Base-by-base conservation (phyloP, 2,113 vertebrate genomes). In the Astatoreochromis straeleni region DNA sequence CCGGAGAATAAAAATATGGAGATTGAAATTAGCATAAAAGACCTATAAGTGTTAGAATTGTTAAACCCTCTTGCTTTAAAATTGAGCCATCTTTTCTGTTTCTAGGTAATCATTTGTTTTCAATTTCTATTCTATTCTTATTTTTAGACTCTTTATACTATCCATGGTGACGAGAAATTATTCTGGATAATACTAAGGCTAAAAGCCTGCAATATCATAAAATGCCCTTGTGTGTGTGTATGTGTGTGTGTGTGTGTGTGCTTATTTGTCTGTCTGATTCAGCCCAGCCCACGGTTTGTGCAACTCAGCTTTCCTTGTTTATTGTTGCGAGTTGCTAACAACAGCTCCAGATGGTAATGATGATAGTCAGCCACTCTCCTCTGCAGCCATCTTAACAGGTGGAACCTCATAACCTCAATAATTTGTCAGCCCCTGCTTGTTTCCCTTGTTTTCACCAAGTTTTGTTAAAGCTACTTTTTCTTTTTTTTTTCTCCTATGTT, bases 281-380 rank as follows among this genome's bases (percentile, higher is more conserved):
- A 82, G 90, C 53, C 80, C 90, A 92, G 89, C 89, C 89, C 81
- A 91, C 8, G 53, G 83, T 96, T 91, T 89, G 80, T 91, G 88
- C 73, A 88, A 47, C 79, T 29, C 7, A 51, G 55, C n/a, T 55
- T 26, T 85, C 58, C 80, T 85, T 95, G 94, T 95, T 95, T 95
- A 95, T 91, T 91, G 93, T 90, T 92, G 82, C 33, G 65, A 93
- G 93, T 95, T 95, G 90, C 94, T 96, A 95, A 90, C 90, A 95
- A 94, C 94, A 95, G 92, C 94, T 78, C 29, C 95, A 95, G 90
- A 93, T 96, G 95, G 65, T 86, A 91, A 92, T 81, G 88, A 93
- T 94, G 93, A 94, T 83, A 83, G 80, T 51, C 40, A n/a, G 70
- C 80, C 80, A 3, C 79, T 55, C 82, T 89, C 83, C 89, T 90